Conservation (phyloP, 2,113 vertebrate genomes). For the Hystrix brachyura region DNA sequence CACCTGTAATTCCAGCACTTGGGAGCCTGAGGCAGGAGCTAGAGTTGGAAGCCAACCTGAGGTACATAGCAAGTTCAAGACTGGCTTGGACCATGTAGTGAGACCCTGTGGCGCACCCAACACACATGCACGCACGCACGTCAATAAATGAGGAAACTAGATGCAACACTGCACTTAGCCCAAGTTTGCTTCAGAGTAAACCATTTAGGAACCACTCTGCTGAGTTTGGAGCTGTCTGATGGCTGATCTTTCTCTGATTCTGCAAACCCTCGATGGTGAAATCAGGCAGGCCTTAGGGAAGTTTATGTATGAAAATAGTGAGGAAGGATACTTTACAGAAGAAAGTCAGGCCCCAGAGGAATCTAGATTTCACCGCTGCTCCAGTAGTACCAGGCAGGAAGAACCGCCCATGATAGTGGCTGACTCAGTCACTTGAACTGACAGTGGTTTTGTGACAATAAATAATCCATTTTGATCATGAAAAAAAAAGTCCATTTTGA, state of each 20-base stretch:
- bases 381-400: background rate
- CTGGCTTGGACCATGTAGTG: background rate
- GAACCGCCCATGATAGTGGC: background rate
- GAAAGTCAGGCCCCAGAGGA: background rate
- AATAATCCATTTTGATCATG: background rate
- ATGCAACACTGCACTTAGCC: background rate
- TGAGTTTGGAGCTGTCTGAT: background rate
- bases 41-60: too few relatives aligned
- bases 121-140: background rate
- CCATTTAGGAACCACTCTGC: background rate
- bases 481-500: background rate
- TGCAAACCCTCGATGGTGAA: background rate
- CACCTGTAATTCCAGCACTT: too few relatives aligned
- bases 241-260: background rate
- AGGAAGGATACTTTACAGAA: background rate
- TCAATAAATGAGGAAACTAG: constrained; percentile 19
- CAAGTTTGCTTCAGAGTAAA: background rate
- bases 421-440: background rate
- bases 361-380: background rate
- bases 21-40: too few relatives aligned
- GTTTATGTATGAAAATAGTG: background rate
- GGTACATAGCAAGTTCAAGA: background rate
- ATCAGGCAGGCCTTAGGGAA: background rate
- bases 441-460: background rate
- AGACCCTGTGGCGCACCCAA: background rate